Base-by-base conservation (phyloP, 2,888 invertebrate species). In the Heterodera filipjevi region DNA sequence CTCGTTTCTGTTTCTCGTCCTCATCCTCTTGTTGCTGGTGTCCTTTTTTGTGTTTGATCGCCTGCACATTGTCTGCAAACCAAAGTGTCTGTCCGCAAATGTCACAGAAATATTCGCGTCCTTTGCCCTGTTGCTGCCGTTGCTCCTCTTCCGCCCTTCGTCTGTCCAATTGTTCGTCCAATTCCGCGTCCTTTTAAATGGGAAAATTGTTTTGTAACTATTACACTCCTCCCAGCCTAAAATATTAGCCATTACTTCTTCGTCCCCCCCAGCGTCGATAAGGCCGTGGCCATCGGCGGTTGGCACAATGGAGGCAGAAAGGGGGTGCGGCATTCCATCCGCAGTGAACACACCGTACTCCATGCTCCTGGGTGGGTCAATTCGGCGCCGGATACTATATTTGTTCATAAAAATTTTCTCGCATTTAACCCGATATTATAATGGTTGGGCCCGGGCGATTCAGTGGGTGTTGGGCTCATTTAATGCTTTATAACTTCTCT, bases 351-450 rank as follows among this genome's bases (percentile, higher is more conserved):
- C 59, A 10, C 81, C 81, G 53, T 74, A 81, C 33, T 80, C 79
- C 77, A 86, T 68, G n/a, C 79, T 78, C 77, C 79, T 83, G 33
- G 86, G 83, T 3, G 85, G 82, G 77, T 84, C 85, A 71, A 80
- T 80, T 82, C 39, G 82, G 72, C 44, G 80, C 39, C 73, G 44
- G 2, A 80, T 30, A 71, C 80, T 71, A 32, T 27, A 81, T 44
- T 14, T 30, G n/a, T 44, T 32, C 5, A 59, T 5, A 27, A 27
- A n/a, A 59, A 59, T 8, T 19, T 22, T 19, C 16, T 0, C 1
- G 53, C 19, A 22, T 22, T 1, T 6, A 53, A 53, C 22, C 22
- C 1, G n/a, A 53, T 49, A 10, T 12, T 12, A 12, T 5, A 44
- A 5, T 12, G 5, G 5, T 44, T 44, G 44, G 44, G 44, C 12